Percentiles rank a stretch among this genome's conserved stretches.
Conservation (phyloP, 2,888 invertebrate genomes). For the Dynastes grantii region DNA sequence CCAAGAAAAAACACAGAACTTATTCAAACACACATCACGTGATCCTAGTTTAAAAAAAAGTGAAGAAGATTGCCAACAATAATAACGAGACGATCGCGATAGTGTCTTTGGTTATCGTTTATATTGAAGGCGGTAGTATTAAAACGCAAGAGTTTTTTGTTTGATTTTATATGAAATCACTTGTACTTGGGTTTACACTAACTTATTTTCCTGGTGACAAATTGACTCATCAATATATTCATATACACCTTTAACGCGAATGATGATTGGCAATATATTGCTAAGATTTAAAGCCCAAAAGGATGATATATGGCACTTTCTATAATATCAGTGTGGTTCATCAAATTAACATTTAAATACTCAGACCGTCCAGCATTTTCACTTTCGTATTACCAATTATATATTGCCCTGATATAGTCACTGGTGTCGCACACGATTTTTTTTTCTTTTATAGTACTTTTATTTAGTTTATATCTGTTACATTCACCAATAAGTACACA, state of each 20-base stretch:
- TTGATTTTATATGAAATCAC: background rate
- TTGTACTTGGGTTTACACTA: slow-evolving; percentile 3
- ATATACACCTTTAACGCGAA: slow-evolving; percentile 21
- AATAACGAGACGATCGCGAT: slow-evolving; percentile 16
- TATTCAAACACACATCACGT: slow-evolving; percentile 55
- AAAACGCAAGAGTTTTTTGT: slow-evolving; percentile 5
- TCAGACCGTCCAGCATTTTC: slow-evolving; percentile 41
- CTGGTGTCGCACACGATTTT: slow-evolving; percentile 33
- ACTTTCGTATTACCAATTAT: slow-evolving; percentile 46
- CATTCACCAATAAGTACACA: slow-evolving; percentile 45
- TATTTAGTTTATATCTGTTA: slow-evolving; percentile 35
- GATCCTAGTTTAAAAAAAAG: slow-evolving; percentile 50
- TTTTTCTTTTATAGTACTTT: slow-evolving; percentile 24
- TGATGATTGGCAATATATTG: slow-evolving; percentile 31
- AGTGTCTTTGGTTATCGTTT: slow-evolving; percentile 16
- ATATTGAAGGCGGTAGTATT: background rate
- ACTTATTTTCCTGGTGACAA: slow-evolving; percentile 19
- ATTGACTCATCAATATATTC: slow-evolving; percentile 17
- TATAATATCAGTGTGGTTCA: slow-evolving; percentile 38
- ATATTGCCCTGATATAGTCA: slow-evolving; percentile 10
- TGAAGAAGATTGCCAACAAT: slow-evolving; percentile 30
- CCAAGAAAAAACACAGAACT: slow-evolving; percentile 41
- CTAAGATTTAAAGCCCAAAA: slow-evolving; percentile 28
- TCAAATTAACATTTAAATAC: slow-evolving; percentile 47
- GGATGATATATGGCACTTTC: slow-evolving; percentile 49